These are phyloP conservation scores for Anguilla rostrata DNA, from an alignment of 2,113 vertebrate genomes.

Conservation along the genomic window DNA sequence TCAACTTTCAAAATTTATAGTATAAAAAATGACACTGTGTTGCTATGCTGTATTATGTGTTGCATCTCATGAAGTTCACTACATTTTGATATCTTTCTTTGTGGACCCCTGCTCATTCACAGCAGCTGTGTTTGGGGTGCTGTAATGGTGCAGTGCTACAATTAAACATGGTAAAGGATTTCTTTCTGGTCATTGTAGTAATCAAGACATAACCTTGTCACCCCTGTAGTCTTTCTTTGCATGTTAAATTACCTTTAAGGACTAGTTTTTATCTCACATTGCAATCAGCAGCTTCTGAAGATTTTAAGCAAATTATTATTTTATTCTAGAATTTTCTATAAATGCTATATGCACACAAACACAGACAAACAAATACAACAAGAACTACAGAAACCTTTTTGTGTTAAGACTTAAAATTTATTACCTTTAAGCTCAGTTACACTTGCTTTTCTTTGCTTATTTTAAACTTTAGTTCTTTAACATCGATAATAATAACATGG, in stretches of 20 bases:
- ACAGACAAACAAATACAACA: background rate
- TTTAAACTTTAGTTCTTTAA: slow-evolving; percentile 35
- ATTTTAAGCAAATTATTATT: background rate
- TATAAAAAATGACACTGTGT: too few relatives aligned
- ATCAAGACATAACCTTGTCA: too few relatives aligned
- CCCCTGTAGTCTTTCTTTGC: too few relatives aligned
- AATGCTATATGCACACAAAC: background rate
- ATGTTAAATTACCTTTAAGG: too few relatives aligned
- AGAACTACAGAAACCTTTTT: slow-evolving; percentile 5
- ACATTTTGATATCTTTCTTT: background rate
- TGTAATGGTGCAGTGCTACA: background rate
- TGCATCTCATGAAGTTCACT: too few relatives aligned
- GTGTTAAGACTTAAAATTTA: slow-evolving; percentile 57
- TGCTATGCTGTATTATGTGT: too few relatives aligned
- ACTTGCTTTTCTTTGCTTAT: slow-evolving; percentile 45
- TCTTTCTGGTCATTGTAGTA: background rate
- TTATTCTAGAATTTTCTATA: background rate
- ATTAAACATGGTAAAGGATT: background rate
- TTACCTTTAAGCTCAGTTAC: slow-evolving; percentile 59
- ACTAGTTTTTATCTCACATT: too few relatives aligned
- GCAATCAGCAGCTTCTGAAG: background rate
- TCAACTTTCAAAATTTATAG: too few relatives aligned
- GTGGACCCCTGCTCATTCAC: background rate
- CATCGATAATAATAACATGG: slow-evolving; percentile 47
- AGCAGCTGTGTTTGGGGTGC: background rate